These are phyloP conservation scores for Elaeidobius kamerunicus DNA, from an alignment of 2,888 invertebrate species.

Conservation along the genomic window DNA sequence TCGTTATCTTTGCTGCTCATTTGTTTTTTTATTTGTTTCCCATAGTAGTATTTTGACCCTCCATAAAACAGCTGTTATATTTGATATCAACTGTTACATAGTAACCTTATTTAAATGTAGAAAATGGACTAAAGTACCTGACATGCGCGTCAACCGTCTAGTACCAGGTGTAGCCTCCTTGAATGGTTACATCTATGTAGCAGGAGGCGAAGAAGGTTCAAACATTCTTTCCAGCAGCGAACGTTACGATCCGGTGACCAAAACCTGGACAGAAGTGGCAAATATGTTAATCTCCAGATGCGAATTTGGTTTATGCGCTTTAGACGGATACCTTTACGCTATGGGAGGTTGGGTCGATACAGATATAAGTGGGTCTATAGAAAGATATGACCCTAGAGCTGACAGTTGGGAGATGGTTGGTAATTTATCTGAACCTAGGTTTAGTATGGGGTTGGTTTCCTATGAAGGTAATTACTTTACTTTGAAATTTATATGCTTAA, in stretches of 20 bases:
- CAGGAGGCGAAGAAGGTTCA: slow-evolving; percentile 89
- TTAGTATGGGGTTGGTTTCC: slow-evolving; percentile 89
- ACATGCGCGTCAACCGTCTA: slow-evolving; percentile 82
- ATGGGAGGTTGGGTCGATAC: slow-evolving; percentile 94
- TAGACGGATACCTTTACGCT: slow-evolving; percentile 79
- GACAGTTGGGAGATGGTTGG: slow-evolving; percentile 77
- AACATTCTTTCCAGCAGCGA: slow-evolving; percentile 87
- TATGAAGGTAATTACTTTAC: slow-evolving; percentile 62
- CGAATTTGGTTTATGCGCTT: slow-evolving; percentile 84
- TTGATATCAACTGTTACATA: too few species aligned
- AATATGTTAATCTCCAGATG: slow-evolving; percentile 82
- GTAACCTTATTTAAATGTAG: too few species aligned
- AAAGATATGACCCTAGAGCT: slow-evolving; percentile 77
- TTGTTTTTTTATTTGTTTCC: too few species aligned
- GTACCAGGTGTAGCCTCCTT: slow-evolving; percentile 81
- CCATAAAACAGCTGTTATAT: too few species aligned
- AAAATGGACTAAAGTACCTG: slow-evolving; percentile 76
- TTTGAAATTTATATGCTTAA: not conserved
- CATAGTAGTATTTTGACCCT: too few species aligned
- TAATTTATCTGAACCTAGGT: slow-evolving; percentile 78
- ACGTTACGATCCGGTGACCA: slow-evolving; percentile 65
- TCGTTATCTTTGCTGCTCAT: too few species aligned
- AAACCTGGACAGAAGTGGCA: slow-evolving; percentile 48
- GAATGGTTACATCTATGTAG: slow-evolving; percentile 83
- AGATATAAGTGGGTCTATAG: slow-evolving; percentile 85